Conservation (phyloP, 2,888 invertebrate genomes). For the Ptychoptera contaminata region DNA sequence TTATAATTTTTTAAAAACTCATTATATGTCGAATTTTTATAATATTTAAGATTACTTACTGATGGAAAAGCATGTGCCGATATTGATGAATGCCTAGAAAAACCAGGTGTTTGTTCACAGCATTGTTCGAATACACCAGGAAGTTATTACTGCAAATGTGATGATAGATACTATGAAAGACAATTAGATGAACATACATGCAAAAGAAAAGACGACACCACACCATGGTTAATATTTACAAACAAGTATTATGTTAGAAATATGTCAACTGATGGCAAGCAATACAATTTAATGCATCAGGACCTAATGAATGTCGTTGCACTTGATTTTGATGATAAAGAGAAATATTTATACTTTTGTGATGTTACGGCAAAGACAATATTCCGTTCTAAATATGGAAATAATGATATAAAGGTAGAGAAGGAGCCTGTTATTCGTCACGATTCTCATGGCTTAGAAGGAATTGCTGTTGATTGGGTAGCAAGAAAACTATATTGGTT, state of each 20-base stretch:
- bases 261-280: slow-evolving; percentile 76
- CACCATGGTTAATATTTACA: slow-evolving; percentile 84
- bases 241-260: slow-evolving; percentile 97
- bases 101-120: slow-evolving; percentile 84
- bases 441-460: slow-evolving; percentile 93
- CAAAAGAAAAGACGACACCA: slow-evolving; percentile 65
- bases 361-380: slow-evolving; percentile 94
- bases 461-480: slow-evolving; percentile 93
- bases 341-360: slow-evolving; percentile 82
- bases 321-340: slow-evolving; percentile 77
- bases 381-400: slow-evolving; percentile 49
- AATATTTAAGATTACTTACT: slow-evolving; percentile 40
- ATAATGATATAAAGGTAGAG: slow-evolving; percentile 39
- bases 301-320: slow-evolving; percentile 95
- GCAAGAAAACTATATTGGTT: slow-evolving; percentile 94
- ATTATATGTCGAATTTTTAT: not conserved
- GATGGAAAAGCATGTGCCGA: slow-evolving; percentile 89
- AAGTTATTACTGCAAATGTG: slow-evolving; percentile 90
- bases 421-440: slow-evolving; percentile 78
- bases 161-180: slow-evolving; percentile 77
- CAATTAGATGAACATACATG: slow-evolving; percentile 77
- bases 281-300: slow-evolving; percentile 78
- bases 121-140: slow-evolving; percentile 92
- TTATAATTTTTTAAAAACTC: not conserved
- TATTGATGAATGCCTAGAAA: slow-evolving; percentile 78